Conservation (phyloP, 2,888 invertebrate species). For the Acanthoscelides obtectus region DNA sequence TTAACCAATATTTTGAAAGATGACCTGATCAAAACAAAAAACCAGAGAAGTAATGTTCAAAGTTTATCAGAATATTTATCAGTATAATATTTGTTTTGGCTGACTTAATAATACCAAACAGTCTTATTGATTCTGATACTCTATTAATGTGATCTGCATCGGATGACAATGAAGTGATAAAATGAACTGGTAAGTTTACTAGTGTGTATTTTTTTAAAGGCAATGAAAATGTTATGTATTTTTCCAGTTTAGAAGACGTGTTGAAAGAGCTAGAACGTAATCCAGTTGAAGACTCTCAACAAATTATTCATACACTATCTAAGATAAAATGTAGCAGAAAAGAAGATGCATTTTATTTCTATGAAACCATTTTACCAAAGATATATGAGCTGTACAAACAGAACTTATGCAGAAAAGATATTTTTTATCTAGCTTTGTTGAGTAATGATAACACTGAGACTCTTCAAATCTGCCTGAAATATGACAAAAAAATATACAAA, state of each 20-base stretch:
- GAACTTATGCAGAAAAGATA: conserved; percentile 27
- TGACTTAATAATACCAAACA: background rate
- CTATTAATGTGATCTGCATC: background rate
- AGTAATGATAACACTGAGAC: conserved; percentile 30
- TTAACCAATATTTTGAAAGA: too few relatives aligned
- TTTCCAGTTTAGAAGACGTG: conserved; percentile 19
- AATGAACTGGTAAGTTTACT: background rate
- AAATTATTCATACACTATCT: background rate
- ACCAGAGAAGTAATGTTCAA: too few relatives aligned
- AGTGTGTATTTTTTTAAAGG: background rate
- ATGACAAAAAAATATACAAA: conserved; percentile 29
- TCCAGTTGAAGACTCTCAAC: background rate
- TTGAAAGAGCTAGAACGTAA: conserved; percentile 12
- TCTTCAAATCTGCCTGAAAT: conserved; percentile 28
- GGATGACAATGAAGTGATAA: background rate
- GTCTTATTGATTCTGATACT: too few relatives aligned
- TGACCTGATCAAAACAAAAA: too few relatives aligned
- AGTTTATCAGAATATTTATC: too few relatives aligned
- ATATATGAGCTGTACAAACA: conserved; percentile 29
- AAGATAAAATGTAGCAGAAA: background rate
- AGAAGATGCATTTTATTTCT: conserved; percentile 10
- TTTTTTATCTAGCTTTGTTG: conserved; percentile 33
- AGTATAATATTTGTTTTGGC: background rate
- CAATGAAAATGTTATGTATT: background rate
- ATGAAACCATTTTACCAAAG: conserved; percentile 28